A percentile compares a stretch with the other conserved stretches of the same genome.
These are phyloP conservation scores for Nilaparvata lugens DNA, from an alignment of 1,140 invertebrate species.

Conservation along the genomic window DNA sequence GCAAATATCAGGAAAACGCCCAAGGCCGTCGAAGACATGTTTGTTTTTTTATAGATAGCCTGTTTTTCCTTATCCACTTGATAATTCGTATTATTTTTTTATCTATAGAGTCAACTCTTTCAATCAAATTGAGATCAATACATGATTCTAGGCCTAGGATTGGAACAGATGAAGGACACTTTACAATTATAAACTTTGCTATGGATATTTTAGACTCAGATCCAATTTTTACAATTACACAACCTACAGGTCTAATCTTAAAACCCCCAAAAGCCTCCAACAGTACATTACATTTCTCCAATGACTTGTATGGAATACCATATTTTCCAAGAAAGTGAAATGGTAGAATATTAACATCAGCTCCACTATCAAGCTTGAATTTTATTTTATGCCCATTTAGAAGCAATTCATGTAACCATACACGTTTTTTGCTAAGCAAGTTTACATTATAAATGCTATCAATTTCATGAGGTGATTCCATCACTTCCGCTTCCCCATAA, in stretches of 20 bases:
- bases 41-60: too few species aligned
- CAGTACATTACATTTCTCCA: not conserved
- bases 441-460: constrained; percentile 7
- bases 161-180: not conserved
- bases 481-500: too few species aligned
- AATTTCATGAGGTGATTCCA: too few species aligned
- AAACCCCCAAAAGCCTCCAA: not conserved
- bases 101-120: not conserved
- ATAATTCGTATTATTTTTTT: too few species aligned
- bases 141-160: not conserved
- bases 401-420: constrained; percentile 8
- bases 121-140: not conserved
- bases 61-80: too few species aligned
- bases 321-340: constrained; percentile 34
- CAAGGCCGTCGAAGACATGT: too few species aligned
- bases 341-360: constrained; percentile 28
- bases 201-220: not conserved
- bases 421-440: constrained; percentile 6
- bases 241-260: not conserved
- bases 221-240: not conserved
- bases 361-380: constrained; percentile 14
- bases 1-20: too few species aligned
- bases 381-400: constrained; percentile 3
- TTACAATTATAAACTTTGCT: not conserved
- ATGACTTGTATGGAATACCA: constrained; percentile 6